phyloP scores from a whole-genome alignment of 2,888 invertebrate genomes.

The Seladonia tumulorum region DNA sequence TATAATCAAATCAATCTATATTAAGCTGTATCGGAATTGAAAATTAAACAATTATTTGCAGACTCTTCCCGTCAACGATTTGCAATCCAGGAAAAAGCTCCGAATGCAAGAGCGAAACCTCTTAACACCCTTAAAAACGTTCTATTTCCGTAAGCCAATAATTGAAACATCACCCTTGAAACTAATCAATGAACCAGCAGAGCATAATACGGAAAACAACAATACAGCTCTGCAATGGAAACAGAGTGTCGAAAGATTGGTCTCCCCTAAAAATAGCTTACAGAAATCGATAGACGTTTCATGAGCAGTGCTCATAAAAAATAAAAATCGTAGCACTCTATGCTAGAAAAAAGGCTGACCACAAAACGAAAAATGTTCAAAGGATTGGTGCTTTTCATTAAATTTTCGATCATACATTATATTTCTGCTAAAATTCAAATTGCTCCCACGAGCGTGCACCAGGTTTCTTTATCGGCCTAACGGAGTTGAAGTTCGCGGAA shows the following conservation, averaged over 20 bases:
- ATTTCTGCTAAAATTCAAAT: neutral
- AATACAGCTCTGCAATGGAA: neutral
- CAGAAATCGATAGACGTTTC: neutral
- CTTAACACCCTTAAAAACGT: neutral
- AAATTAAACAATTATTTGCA: neutral
- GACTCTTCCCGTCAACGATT: neutral
- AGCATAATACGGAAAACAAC: neutral
- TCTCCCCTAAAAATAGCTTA: neutral
- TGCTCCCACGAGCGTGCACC: neutral
- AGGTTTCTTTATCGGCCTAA: neutral
- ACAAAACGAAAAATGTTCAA: neutral
- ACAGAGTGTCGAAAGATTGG: neutral
- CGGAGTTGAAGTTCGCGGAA: neutral
- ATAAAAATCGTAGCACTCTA: neutral
- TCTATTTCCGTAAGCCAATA: conserved; percentile 1
- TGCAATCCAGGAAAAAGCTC: neutral
- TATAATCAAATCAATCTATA: neutral
- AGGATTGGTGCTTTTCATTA: neutral
- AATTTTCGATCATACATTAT: neutral
- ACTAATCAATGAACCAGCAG: neutral
- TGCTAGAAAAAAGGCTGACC: neutral
- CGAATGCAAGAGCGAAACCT: neutral
- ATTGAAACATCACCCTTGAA: neutral
- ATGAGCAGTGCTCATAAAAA: neutral
- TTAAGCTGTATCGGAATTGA: neutral